Percentiles rank a stretch among this genome's conserved stretches.
Evolutionary conservation across 2,888 invertebrate genomes (phyloP).

Genomic region (Steinernema scapterisci): DNA sequence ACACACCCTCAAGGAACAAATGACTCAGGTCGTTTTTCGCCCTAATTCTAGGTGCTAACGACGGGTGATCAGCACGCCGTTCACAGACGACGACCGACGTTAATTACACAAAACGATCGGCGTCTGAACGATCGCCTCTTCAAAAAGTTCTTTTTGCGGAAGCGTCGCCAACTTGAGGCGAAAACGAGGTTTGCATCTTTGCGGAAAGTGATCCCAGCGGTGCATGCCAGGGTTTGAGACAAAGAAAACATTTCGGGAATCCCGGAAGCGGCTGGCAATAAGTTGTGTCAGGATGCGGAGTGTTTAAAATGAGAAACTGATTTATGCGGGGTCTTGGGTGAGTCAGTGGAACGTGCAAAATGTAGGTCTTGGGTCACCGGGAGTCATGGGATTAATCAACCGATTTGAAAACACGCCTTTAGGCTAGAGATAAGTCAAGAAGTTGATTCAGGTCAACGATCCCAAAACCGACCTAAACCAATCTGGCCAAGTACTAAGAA

Average conservation of each 20-base stretch:
- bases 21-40: constrained; percentile 9
- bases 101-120: background rate
- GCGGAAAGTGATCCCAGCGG: background rate
- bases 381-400: too few relatives aligned
- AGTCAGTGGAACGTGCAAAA: too few relatives aligned
- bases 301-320: too few relatives aligned
- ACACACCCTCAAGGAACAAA: constrained; percentile 19
- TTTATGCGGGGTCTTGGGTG: too few relatives aligned
- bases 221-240: background rate
- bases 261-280: too few relatives aligned
- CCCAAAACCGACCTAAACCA: too few relatives aligned
- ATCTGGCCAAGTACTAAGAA: too few relatives aligned
- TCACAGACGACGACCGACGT: background rate
- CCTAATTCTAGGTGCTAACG: constrained; percentile 14
- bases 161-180: background rate
- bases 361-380: too few relatives aligned
- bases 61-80: background rate
- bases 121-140: background rate
- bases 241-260: constrained; percentile 4
- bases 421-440: too few relatives aligned
- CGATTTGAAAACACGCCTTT: too few relatives aligned
- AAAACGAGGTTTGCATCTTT: background rate
- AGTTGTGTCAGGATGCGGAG: too few relatives aligned
- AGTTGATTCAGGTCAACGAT: too few relatives aligned
- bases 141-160: background rate